phyloP scores from a whole-genome alignment of 2,888 invertebrate genomes.

The Tricholauxania praeusta region DNA sequence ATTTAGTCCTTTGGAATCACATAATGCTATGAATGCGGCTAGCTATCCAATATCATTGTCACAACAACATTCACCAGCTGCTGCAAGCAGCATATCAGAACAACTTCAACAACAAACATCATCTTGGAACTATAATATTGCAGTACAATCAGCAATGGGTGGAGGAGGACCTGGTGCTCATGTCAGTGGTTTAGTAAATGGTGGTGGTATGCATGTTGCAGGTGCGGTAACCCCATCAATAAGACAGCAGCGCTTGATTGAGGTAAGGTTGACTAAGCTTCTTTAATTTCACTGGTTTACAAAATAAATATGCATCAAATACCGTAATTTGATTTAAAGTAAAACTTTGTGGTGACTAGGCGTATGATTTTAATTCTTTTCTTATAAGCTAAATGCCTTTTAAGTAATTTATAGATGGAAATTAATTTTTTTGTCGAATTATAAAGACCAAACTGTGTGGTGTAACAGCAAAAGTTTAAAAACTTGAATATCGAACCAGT shows the following conservation, averaged over 20 bases:
- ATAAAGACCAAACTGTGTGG: too few species aligned
- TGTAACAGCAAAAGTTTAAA: too few species aligned
- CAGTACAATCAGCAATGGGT: slow-evolving; percentile 20
- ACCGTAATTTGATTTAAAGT: not conserved
- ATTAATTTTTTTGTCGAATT: too few species aligned
- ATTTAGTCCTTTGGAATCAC: slow-evolving; percentile 63
- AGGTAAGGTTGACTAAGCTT: slow-evolving; percentile 36
- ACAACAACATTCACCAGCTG: slow-evolving; percentile 55
- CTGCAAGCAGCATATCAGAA: slow-evolving; percentile 39
- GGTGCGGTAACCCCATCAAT: slow-evolving; percentile 34
- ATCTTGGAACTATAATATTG: slow-evolving; percentile 31
- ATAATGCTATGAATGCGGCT: slow-evolving; percentile 44
- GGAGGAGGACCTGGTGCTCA: slow-evolving; percentile 45
- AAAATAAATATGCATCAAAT: not conserved
- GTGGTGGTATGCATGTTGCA: slow-evolving; percentile 32
- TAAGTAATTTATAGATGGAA: too few species aligned
- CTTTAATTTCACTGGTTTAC: slow-evolving; percentile 24
- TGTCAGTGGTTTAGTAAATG: not conserved
- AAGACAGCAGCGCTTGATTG: slow-evolving; percentile 26
- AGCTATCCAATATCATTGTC: slow-evolving; percentile 24
- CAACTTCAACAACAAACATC: slow-evolving; percentile 9
- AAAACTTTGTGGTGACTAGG: not conserved
- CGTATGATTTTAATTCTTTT: too few species aligned
- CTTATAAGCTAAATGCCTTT: too few species aligned
- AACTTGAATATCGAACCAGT: too few species aligned